Base-by-base conservation (phyloP, 2,797 vertebrate genomes). In the Poecilia velifera region DNA sequence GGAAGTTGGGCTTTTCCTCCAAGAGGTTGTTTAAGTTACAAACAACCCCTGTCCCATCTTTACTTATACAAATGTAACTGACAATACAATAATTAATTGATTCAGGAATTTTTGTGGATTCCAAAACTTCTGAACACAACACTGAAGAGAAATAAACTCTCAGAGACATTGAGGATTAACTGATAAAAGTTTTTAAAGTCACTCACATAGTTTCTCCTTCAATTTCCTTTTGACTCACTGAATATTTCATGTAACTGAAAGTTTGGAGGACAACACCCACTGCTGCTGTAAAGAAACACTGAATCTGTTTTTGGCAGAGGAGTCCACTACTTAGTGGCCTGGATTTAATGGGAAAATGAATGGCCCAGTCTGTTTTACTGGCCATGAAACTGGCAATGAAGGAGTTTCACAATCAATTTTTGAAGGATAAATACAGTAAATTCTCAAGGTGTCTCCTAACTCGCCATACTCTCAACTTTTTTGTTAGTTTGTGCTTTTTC, bases 181-280 rank as follows among this genome's bases (percentile, higher is more conserved):
- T 59, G n/a, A 59, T 14, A 5, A 28, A 28, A 5, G 55, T 13
- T 59, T 14, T 59, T 59, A 59, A 59, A 28, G 9, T 34, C 14
- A 34, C 12, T 34, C 59, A 66, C 18, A 22, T 49, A 39, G 1
- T 73, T 71, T 71, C 47, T 49, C 45, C 31, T 55, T 25, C 22
- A 2, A 45, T 46, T 71, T 71, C 47, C 49, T n/a, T 57, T 81
- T 62, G 64, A 34, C 62, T 41, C 57, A 79, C 25, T 14, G 43
- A 80, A 57, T 72, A 81, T 78, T 87, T 84, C 45, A 72, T 18
- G 8, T 47, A 78, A 73, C 68, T 83, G 66, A 59, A 81, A 64
- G 73, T 83, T 80, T 76, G 80, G 77, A 72, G 76, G 72, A 76
- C 84, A 89, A 86, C 88, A 86, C 89, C 89, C 86, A 80, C 79